Evolutionary conservation across 1,140 invertebrate species (phyloP).

Genomic region (Lepidotrigona ventralis): DNA sequence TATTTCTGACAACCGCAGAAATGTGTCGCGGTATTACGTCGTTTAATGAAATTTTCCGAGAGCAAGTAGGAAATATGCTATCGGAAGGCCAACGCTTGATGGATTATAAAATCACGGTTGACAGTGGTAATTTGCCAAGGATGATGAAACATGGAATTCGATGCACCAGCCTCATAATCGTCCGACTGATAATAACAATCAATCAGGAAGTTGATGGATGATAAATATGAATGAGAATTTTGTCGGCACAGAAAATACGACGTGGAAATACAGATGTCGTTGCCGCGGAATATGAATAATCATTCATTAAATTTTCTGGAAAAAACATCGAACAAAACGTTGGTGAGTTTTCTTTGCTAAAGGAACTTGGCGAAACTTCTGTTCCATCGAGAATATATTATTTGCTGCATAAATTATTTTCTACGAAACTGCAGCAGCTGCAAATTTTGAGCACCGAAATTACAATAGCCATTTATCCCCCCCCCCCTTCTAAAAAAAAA

Average conservation of each 20-base stretch:
- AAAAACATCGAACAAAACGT: too few species aligned
- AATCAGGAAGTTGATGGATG: not conserved
- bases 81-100: not conserved
- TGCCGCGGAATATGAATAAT: not conserved
- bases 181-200: not conserved
- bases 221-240: not conserved
- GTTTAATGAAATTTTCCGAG: too few species aligned
- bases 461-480: too few species aligned
- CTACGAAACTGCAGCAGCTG: not conserved
- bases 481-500: too few species aligned
- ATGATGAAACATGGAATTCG: not conserved
- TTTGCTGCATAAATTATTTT: not conserved
- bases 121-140: not conserved
- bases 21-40: too few species aligned
- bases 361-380: not conserved
- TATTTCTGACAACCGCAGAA: too few species aligned
- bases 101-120: not conserved
- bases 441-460: not conserved
- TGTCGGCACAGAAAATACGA: not conserved
- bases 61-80: not conserved
- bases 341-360: too few species aligned
- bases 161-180: not conserved
- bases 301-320: not conserved
- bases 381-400: not conserved
- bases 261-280: not conserved